Base-by-base conservation (phyloP, 2,797 vertebrate genomes). In the Scarus forsteni region DNA sequence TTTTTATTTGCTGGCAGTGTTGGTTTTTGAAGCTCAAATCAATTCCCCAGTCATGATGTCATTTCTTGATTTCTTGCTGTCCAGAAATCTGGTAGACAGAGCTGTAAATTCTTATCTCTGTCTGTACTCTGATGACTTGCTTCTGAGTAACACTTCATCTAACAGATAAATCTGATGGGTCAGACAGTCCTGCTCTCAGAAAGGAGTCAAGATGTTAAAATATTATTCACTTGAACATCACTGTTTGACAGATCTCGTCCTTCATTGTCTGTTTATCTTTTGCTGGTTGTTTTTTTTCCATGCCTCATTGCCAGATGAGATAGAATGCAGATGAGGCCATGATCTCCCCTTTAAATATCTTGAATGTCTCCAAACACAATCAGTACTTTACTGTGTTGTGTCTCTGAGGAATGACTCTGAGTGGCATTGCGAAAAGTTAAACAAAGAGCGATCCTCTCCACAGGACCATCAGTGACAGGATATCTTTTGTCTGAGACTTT, bases 201-300 rank as follows among this genome's bases (percentile, higher is more conserved):
- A 13, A 52, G 10, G 35, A 39, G 56, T 55, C 38, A 44, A 61
- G 0, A 35, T n/a, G 14, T 60, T 8, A 60, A 34, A 2, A 18
- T 36, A 44, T 0, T 50, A 52, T 57, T 45, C 1, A 66, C n/a
- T 13, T 13, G 8, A 50, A 43, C 27, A 48, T 9, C 10, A 4
- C 10, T 49, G 36, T 7, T 42, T 34, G 16, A 35, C 35, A 40
- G 51, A 7, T 10, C 12, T 58, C 3, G 14, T 66, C 35, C 10
- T 10, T 52, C 45, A 5, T 19, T 27, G 34, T 59, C 55, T 58
- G 9, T 62, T 69, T 45, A 56, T 61, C 35, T 36, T 65, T 42
- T 10, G 39, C 56, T 12, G 12, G 27, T 66, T 18, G 5, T 43
- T 18, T 45, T 15, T 36, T 61, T n/a, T 60, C 16, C 10, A 40